Conservation (phyloP, 2,797 vertebrate species). For the Hydrocynus forskahlii region DNA sequence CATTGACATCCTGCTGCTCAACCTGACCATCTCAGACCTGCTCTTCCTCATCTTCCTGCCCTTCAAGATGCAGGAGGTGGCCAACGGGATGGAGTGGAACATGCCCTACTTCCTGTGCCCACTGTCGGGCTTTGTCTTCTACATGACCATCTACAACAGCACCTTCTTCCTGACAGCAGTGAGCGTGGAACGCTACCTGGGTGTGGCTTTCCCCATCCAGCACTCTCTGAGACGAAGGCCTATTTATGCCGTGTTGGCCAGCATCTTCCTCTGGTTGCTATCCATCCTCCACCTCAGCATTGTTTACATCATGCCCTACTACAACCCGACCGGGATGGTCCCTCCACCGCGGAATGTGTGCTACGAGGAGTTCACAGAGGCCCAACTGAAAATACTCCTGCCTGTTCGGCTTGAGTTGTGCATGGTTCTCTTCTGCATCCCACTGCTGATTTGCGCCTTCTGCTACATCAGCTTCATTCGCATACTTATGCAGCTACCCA, state of each 20-base stretch:
- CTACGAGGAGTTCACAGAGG: conserved; percentile 76
- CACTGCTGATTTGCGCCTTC: conserved; percentile 83
- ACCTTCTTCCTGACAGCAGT: conserved; percentile 81
- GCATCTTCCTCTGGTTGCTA: conserved; percentile 80
- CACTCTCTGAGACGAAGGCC: conserved; percentile 77
- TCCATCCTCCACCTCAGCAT: conserved; percentile 76
- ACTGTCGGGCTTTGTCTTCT: conserved; percentile 80
- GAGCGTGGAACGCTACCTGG: conserved; percentile 84
- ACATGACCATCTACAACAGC: conserved; percentile 87
- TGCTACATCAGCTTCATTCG: conserved; percentile 88
- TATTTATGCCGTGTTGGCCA: conserved; percentile 74
- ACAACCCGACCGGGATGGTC: conserved; percentile 21
- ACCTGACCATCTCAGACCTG: conserved; percentile 84
- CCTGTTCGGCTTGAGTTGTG: conserved; percentile 85
- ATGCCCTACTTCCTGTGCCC: conserved; percentile 81
- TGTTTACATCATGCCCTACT: conserved; percentile 77
- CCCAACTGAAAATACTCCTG: conserved; percentile 80
- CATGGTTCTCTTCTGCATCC: conserved; percentile 85
- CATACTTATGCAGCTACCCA: conserved; percentile 80
- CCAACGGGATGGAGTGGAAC: conserved; percentile 70
- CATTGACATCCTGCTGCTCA: conserved; percentile 83
- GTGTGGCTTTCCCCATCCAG: conserved; percentile 83
- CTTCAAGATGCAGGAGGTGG: conserved; percentile 82
- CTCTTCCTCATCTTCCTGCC: conserved; percentile 84
- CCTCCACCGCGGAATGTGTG: conserved; percentile 64